Evolutionary conservation across 2,797 vertebrate species (phyloP).

Genomic region (Cirrhinus mrigala): DNA sequence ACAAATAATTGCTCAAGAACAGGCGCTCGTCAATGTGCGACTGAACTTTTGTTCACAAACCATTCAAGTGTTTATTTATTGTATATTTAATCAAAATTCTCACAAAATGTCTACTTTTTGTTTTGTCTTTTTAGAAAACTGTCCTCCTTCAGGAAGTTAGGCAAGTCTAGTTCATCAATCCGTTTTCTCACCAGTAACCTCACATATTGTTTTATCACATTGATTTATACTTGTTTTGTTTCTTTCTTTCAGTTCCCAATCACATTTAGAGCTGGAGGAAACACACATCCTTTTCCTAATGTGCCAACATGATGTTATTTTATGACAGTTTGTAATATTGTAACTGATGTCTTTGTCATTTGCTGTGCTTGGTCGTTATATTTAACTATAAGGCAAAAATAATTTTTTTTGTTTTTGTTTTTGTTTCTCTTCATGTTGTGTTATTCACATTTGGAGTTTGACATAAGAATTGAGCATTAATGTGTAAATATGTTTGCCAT

Average conservation of each 20-base stretch:
- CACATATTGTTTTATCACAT: not conserved
- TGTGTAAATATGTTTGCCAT: not conserved
- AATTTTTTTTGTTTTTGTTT: not conserved
- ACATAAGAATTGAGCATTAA: not conserved
- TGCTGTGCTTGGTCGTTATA: not conserved
- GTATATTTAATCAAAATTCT: not conserved
- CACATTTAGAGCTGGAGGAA: not conserved
- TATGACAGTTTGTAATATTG: not conserved
- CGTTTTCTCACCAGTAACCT: not conserved
- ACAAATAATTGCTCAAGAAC: not conserved
- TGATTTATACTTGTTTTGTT: not conserved
- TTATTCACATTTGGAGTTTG: not conserved
- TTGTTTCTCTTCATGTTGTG: not conserved
- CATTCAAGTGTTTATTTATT: not conserved
- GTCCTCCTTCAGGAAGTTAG: constrained; percentile 34
- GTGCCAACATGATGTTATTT: not conserved
- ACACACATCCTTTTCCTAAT: not conserved
- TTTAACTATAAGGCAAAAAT: not conserved
- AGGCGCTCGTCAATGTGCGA: not conserved
- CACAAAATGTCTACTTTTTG: not conserved
- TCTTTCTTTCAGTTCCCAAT: not conserved
- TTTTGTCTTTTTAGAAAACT: constrained; percentile 41
- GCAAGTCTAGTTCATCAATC: not conserved
- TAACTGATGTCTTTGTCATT: not conserved
- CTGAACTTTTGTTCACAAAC: not conserved